These are phyloP conservation scores for Discoglossus pictus DNA, from an alignment of 2,797 vertebrate species.

Conservation along the genomic window DNA sequence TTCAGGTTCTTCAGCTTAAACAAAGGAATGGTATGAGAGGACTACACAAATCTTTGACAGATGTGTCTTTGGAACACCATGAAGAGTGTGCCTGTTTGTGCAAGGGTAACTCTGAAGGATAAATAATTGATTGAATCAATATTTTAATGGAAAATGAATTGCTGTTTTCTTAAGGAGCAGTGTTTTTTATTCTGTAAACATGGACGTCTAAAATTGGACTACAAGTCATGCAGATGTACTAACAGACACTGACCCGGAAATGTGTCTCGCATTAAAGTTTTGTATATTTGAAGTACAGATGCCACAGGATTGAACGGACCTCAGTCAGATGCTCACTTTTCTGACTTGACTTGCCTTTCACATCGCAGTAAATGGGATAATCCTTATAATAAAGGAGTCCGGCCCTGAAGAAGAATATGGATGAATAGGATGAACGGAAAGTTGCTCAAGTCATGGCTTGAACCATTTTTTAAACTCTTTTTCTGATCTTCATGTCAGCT, in stretches of 20 bases:
- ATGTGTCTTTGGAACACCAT: slow-evolving; percentile 93
- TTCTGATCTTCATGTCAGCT: slow-evolving; percentile 59
- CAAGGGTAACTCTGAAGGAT: slow-evolving; percentile 83
- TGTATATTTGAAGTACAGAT: slow-evolving; percentile 60
- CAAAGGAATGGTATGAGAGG: slow-evolving; percentile 81
- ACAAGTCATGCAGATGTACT: slow-evolving; percentile 64
- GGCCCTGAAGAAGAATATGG: slow-evolving; percentile 54
- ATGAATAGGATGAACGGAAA: slow-evolving; percentile 59
- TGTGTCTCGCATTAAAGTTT: slow-evolving; percentile 57
- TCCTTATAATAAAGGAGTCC: slow-evolving; percentile 62
- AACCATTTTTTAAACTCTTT: too few species aligned
- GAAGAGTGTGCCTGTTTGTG: slow-evolving; percentile 95
- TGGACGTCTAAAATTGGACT: slow-evolving; percentile 66
- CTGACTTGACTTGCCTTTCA: slow-evolving; percentile 55
- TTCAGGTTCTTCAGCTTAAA: slow-evolving; percentile 91
- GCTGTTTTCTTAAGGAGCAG: slow-evolving; percentile 62
- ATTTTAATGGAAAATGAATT: slow-evolving; percentile 59
- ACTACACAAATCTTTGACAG: slow-evolving; percentile 90
- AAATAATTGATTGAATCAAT: slow-evolving; percentile 52
- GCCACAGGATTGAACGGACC: slow-evolving; percentile 63
- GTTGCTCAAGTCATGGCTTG: slow-evolving; percentile 57
- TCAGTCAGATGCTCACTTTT: slow-evolving; percentile 38
- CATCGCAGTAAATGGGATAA: slow-evolving; percentile 57
- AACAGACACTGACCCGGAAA: background rate
- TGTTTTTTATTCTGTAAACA: slow-evolving; percentile 69